A percentile compares a stretch with the other conserved stretches of the same genome.
These are phyloP conservation scores for Spheniscus humboldti DNA, from an alignment of 2,797 vertebrate species.

Conservation along the genomic window DNA sequence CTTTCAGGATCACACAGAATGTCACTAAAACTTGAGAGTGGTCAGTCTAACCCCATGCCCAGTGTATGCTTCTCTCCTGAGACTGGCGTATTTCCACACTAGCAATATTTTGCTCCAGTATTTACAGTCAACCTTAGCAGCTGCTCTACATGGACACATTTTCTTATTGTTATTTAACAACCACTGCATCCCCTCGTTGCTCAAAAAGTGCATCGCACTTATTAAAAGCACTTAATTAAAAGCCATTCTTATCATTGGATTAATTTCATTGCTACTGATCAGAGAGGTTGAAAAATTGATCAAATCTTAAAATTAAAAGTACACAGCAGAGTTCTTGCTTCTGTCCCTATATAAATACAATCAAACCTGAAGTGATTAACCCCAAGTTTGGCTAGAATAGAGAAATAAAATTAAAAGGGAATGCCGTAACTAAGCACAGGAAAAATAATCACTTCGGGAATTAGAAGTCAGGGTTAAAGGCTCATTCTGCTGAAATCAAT, in stretches of 20 bases:
- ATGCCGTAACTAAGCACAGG: neutral
- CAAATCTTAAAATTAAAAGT: neutral
- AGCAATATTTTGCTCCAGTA: neutral
- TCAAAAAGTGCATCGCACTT: neutral
- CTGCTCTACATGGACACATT: neutral
- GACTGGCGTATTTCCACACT: neutral
- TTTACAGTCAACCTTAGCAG: neutral
- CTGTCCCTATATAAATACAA: neutral
- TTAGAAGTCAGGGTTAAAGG: neutral
- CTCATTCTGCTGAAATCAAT: neutral
- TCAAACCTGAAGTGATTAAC: neutral
- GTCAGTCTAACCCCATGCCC: neutral
- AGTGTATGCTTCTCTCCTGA: neutral
- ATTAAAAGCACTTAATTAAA: slow-evolving; percentile 28
- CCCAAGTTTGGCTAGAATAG: neutral
- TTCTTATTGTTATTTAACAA: neutral
- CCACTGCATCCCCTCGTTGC: neutral
- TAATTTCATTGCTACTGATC: slow-evolving; percentile 8
- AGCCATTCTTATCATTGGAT: neutral
- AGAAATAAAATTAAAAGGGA: neutral
- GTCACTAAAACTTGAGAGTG: neutral
- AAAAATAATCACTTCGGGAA: neutral
- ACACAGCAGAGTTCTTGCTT: neutral
- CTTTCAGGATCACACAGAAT: neutral
- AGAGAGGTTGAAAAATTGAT: neutral